Conservation (phyloP, 1,140 invertebrate genomes). For the Heliconius nattereri region DNA sequence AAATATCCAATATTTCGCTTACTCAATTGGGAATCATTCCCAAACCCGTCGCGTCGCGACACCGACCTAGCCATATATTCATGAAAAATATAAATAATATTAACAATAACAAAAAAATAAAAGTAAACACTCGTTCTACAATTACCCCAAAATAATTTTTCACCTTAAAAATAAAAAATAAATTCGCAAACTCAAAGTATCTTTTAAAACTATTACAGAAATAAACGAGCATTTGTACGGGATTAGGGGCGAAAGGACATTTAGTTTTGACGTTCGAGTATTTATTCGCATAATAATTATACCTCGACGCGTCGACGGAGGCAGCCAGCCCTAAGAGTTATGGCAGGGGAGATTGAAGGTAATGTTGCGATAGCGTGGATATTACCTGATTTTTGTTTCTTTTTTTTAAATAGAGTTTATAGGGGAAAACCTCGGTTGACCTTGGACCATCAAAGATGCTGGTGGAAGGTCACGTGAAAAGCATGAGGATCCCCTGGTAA, state of each 20-base stretch:
- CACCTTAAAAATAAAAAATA: not conserved
- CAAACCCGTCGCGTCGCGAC: too few relatives aligned
- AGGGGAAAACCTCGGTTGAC: too few relatives aligned
- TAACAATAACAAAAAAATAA: not conserved
- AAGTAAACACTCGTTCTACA: not conserved
- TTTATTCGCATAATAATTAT: constrained; percentile 84
- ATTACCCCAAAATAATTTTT: not conserved
- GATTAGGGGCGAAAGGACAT: constrained; percentile 73
- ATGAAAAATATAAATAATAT: not conserved
- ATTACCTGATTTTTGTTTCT: constrained; percentile 24
- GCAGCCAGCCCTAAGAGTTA: constrained; percentile 77
- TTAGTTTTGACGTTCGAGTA: constrained; percentile 83
- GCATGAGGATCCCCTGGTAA: too few relatives aligned
- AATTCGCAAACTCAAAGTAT: not conserved
- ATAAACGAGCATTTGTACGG: constrained; percentile 50
- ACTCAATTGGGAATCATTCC: too few relatives aligned
- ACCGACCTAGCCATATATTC: too few relatives aligned
- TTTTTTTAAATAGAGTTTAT: not conserved
- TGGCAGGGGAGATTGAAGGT: constrained; percentile 73
- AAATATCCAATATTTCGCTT: too few relatives aligned
- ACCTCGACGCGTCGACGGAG: constrained; percentile 78
- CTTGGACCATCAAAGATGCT: too few relatives aligned
- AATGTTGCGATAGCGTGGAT: constrained; percentile 48
- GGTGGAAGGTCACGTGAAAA: too few relatives aligned
- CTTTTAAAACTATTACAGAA: constrained; percentile 21